Base-by-base conservation (phyloP, 2,888 invertebrate species). In the Leucophenga maculata region DNA sequence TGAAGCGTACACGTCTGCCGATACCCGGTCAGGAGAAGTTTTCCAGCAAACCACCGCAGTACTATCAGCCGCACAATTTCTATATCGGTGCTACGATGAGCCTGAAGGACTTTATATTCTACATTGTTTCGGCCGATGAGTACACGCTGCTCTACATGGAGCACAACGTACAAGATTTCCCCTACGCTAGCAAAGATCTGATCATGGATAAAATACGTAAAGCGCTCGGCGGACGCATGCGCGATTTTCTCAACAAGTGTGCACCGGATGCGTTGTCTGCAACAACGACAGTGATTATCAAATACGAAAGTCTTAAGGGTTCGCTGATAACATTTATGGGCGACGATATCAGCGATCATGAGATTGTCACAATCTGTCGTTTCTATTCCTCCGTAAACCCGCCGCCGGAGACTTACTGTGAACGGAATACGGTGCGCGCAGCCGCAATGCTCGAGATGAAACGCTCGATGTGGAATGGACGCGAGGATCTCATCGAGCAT, bases 121-220 rank as follows among this genome's bases (percentile, higher is more conserved):
- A 93, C 59, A 90, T 98, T 44, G 90, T 92, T 0, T 93, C 93
- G 3, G 96, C 96, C 1, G 97, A 98, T 86, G 94, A 95, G 82
- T 97, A 95, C 84, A 94, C 95, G 0, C 88, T 97, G 54, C 91
- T 93, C 67, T 97, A 95, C 82, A 94, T 97, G 96, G 97, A 97
- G 86, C 85, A 93, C 13, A 91, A 96, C 86, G 89, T 92, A 65
- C 89, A 91, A 62, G 91, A 94, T 90, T 96, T 95, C 86, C 92
- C 93, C 0, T 92, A 93, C 88, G 91, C 95, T 1, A 93, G 95
- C 81, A 89, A 93, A 14, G 90, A 92, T 26, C 76, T 92, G n/a
- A 94, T 95, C 72, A 91, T 95, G 92, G 90, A 91, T 52, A 95
- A 95, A 88, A 90, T 96, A 11, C 90, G 93, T 14, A 91, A 93